Percentiles rank a stretch among this genome's conserved stretches.
phyloP scores from a whole-genome alignment of 2,113 vertebrate species.

The Cepphus grylle region DNA sequence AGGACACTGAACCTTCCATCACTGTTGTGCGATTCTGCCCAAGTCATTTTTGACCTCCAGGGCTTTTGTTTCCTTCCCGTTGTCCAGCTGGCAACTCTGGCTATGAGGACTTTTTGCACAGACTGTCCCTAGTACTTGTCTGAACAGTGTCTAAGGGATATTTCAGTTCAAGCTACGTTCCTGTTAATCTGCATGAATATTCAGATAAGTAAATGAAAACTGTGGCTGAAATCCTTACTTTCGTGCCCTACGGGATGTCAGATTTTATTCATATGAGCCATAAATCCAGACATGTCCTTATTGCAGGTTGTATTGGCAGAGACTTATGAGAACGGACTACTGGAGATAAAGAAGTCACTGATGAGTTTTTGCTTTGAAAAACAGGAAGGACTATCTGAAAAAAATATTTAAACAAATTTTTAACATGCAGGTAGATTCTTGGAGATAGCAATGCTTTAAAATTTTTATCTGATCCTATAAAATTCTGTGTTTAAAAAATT shows the following conservation, averaged over 20 bases:
- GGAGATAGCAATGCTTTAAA: background rate
- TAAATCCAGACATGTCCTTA: background rate
- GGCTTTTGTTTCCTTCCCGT: background rate
- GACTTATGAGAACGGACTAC: background rate
- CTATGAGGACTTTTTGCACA: background rate
- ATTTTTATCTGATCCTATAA: fast-evolving
- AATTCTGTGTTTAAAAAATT: background rate
- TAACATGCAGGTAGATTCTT: background rate
- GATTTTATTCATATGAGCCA: background rate
- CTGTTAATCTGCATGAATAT: background rate
- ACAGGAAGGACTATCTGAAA: background rate
- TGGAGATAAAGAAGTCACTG: background rate
- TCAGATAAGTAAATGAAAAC: background rate
- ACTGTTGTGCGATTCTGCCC: background rate
- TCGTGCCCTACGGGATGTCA: background rate
- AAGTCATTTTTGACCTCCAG: background rate
- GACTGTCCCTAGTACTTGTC: background rate
- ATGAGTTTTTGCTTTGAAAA: background rate
- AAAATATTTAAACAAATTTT: background rate
- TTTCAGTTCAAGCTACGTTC: background rate
- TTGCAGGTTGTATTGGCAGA: background rate
- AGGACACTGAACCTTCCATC: background rate
- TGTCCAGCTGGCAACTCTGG: background rate
- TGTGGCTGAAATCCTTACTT: background rate
- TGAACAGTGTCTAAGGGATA: background rate